Evolutionary conservation across 1,140 invertebrate species (phyloP).

Genomic region (Calephelis nemesis): DNA sequence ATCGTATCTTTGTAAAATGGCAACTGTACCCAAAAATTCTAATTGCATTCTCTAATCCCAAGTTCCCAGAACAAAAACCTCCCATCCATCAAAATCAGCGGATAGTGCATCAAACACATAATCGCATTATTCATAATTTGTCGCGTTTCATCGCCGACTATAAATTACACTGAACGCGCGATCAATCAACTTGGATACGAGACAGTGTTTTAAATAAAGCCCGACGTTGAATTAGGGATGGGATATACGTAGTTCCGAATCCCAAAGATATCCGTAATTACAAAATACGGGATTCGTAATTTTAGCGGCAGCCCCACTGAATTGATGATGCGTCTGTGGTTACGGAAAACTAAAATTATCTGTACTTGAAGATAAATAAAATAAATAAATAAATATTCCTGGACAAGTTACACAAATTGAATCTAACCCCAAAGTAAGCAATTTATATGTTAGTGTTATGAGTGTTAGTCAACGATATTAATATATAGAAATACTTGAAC

Average conservation of each 20-base stretch:
- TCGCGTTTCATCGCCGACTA: conserved; percentile 40
- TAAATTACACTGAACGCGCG: conserved; percentile 45
- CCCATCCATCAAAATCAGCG: conserved; percentile 37
- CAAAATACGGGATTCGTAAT: too few relatives aligned
- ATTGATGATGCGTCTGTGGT: too few relatives aligned
- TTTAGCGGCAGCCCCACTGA: too few relatives aligned
- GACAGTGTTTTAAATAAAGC: conserved; percentile 47
- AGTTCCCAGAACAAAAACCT: not conserved
- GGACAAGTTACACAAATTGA: too few relatives aligned
- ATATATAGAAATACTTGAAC: too few relatives aligned
- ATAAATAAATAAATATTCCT: too few relatives aligned
- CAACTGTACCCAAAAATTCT: not conserved
- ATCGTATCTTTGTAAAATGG: not conserved
- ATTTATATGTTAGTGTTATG: too few relatives aligned
- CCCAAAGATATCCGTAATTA: not conserved
- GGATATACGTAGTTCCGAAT: not conserved
- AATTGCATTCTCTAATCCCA: not conserved
- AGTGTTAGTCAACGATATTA: too few relatives aligned
- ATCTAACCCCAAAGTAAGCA: too few relatives aligned
- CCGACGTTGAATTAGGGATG: conserved; percentile 25
- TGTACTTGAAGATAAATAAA: too few relatives aligned
- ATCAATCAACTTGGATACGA: conserved; percentile 49
- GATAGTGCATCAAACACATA: conserved; percentile 32
- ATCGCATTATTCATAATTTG: conserved; percentile 56
- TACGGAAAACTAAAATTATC: too few relatives aligned